Base-by-base conservation (phyloP, 2,797 vertebrate genomes). In the Octomys mimax region DNA sequence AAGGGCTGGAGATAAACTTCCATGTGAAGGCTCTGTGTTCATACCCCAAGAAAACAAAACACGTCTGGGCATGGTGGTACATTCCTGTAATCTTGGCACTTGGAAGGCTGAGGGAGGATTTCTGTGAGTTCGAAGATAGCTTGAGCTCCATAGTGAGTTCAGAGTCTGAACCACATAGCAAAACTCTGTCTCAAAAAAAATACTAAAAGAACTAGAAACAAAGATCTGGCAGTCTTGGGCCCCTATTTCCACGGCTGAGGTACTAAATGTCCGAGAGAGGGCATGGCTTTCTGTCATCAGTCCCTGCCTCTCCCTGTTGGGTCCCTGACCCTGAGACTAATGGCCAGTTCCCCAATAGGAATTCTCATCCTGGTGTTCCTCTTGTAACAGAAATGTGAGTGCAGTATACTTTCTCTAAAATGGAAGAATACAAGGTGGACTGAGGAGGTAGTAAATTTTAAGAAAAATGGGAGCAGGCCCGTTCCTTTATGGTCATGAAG, bases 381-480 rank as follows among this genome's bases (percentile, higher is more conserved):
- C 79, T 52, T 31, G 6, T 90, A 92, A 81, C 10, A 91, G 33
- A 49, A 68, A 89, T 85, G 64, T 46, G 26, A 90, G 70, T 88
- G 39, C 75, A 87, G 54, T 52, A 54, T 10, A 82, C 87, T 89
- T 87, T 96, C 89, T 89, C 96, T 96, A 95, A 94, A 96, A 83
- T 82, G 93, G 92, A 85, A 89, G 94, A 90, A 97, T 36, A 97
- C 97, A 97, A 97, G 78, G 93, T 97, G 87, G 87, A 97, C 96
- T 96, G 96, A 96, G 96, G 93, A 96, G 73, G 81, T 96, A 2
- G 0, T 82, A 89, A 22, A 89, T 95, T 97, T 97, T 96, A 94
- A 94, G 96, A 96, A 98, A 97, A 97, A 93, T 96, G 96, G 95
- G 95, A 98, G 94, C 95, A 7, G 97, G 96, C 95, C 97, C 95